Evolutionary conservation across 1,140 invertebrate genomes (phyloP).

Genomic region (Cydia amplana): DNA sequence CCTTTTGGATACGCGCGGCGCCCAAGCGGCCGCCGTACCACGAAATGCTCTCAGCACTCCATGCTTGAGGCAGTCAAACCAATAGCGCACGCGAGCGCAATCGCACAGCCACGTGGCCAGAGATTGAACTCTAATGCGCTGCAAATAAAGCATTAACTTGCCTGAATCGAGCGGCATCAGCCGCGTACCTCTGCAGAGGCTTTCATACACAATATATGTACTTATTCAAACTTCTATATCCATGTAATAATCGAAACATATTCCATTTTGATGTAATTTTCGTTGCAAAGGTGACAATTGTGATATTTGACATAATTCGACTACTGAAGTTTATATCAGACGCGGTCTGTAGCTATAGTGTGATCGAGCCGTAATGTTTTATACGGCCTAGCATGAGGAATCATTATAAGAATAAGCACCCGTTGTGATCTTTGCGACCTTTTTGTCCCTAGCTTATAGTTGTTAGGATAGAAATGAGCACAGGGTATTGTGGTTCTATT

Average conservation of each 20-base stretch:
- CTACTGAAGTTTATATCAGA: constrained; percentile 6
- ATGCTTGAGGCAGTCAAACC: constrained; percentile 57
- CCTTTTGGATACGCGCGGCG: constrained; percentile 36
- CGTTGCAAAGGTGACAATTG: constrained; percentile 71
- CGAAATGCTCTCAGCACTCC: constrained; percentile 41
- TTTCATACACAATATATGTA: constrained; percentile 72
- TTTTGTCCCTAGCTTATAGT: constrained; percentile 74
- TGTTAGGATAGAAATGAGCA: constrained; percentile 74
- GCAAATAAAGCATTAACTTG: constrained; percentile 30
- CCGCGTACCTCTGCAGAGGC: constrained; percentile 46
- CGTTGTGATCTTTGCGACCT: constrained; percentile 72
- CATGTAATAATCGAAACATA: constrained; percentile 58
- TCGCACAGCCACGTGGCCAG: background rate
- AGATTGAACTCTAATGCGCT: background rate
- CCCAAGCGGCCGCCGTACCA: constrained; percentile 29
- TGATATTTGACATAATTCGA: constrained; percentile 10
- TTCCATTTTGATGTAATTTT: constrained; percentile 70
- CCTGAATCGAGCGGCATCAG: constrained; percentile 18
- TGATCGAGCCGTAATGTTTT: background rate
- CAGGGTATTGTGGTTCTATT: constrained; percentile 79
- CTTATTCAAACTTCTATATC: constrained; percentile 75
- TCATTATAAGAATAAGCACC: constrained; percentile 49
- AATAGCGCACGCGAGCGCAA: constrained; percentile 43
- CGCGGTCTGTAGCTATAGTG: background rate
- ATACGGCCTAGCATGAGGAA: background rate